Base-by-base conservation (phyloP, 2,888 invertebrate genomes). In the Poecilobothrus nobilitatus region DNA sequence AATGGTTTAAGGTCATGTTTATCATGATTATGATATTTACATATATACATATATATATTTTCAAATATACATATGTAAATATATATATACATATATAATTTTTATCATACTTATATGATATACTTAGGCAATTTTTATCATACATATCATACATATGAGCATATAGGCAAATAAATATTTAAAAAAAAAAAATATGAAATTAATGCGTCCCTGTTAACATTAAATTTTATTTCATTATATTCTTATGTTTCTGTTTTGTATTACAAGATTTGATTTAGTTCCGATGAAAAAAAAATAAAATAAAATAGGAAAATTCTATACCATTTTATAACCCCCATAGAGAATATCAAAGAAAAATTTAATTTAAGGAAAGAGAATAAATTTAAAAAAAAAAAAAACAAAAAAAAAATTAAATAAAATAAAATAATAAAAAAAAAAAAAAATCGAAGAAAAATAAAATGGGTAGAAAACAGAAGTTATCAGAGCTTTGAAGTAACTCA, bases 311-410 rank as follows among this genome's bases (percentile, higher is more conserved):
- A 27, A 27, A 5, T 27, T 27, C 3, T 27, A 53, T 37, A 53
- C 12, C 12, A 53, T 53, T 53, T 53, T 53, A 53, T 53, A 53
- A 18, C 53, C 53, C 53, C 53, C 53, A 53, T 53, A 18, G 53
- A 53, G 53, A 53, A 53, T 53, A 53, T 53, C 53, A 53, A 53
- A 53, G 53, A 18, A 53, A 41, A 53, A 18, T 53, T 53, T n/a
- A 53, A 53, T 53, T 53, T n/a, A 53, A 53, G 53, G 18, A n/a
- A 18, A 53, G 53, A 18, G 53, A 53, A 18, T 18, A 53, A 53
- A 53, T 53, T 18, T 53, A 53, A 53, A 53, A 53, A 53, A n/a
- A 53, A 53, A 53, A 44, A 44, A 44, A 44, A 44, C 12, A 44
- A 12, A 44, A 44, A 44, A 44, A 15, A 44, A 44, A 44, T 15